Evolutionary conservation across 2,797 vertebrate genomes (phyloP).

Genomic region (Valencia hispanica): DNA sequence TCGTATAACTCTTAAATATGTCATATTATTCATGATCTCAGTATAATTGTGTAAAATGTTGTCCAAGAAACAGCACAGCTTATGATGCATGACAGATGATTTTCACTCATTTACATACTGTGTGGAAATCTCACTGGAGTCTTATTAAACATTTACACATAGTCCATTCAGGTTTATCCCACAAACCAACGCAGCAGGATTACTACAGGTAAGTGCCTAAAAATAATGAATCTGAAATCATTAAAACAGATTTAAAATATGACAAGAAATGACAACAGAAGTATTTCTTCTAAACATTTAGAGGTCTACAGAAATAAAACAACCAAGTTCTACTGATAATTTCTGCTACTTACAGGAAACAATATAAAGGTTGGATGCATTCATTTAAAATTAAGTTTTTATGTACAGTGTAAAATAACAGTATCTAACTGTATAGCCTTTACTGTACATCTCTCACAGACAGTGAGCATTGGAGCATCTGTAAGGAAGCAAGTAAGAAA

Average conservation of each 20-base stretch:
- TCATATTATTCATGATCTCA: conserved; percentile 50
- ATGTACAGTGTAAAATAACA: background rate
- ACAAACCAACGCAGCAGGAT: conserved; percentile 57
- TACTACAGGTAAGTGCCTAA: conserved; percentile 54
- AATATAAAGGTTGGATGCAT: background rate
- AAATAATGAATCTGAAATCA: conserved; percentile 60
- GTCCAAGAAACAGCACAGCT: conserved; percentile 41
- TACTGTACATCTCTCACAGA: background rate
- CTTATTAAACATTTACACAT: conserved; percentile 72
- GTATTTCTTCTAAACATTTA: conserved; percentile 5
- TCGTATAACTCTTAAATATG: conserved; percentile 42
- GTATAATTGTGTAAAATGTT: conserved; percentile 49
- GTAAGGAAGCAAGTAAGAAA: too few relatives aligned
- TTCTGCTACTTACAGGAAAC: background rate
- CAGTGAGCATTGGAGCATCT: background rate
- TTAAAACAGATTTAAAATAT: conserved; percentile 33
- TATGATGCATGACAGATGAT: conserved; percentile 55
- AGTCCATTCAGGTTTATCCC: conserved; percentile 59
- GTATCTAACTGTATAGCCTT: background rate
- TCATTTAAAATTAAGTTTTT: background rate
- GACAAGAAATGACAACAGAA: background rate
- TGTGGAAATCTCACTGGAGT: conserved; percentile 51
- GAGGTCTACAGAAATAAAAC: background rate
- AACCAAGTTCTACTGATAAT: background rate
- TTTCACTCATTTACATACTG: conserved; percentile 63